Conservation (phyloP, 2,797 vertebrate species). For the Pteronotus mesoamericanus region DNA sequence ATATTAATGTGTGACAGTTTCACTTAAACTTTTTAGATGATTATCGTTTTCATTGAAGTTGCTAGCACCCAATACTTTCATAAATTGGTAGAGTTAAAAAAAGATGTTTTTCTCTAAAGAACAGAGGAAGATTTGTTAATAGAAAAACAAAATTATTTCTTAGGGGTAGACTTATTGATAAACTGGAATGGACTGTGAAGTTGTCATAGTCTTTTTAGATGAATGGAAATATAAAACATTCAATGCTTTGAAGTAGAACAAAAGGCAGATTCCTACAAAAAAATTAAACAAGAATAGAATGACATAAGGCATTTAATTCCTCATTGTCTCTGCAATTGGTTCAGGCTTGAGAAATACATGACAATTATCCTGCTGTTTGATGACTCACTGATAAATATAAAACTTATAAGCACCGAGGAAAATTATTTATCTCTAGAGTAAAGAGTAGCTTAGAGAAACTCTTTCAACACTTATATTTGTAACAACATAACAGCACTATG, state of each 20-base stretch:
- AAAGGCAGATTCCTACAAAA: neutral
- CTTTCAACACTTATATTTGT: neutral
- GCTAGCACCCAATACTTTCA: neutral
- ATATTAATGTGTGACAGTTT: neutral
- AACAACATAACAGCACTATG: neutral
- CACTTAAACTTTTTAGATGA: neutral
- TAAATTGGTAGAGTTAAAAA: neutral
- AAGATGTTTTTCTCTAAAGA: neutral
- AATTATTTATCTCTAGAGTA: neutral
- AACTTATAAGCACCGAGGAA: neutral
- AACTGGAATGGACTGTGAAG: neutral
- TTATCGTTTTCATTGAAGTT: neutral
- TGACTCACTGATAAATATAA: neutral
- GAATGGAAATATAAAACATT: neutral
- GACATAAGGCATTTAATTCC: neutral
- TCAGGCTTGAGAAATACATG: neutral
- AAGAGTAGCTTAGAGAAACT: neutral
- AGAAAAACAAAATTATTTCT: neutral
- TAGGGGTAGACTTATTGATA: neutral
- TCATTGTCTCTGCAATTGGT: neutral
- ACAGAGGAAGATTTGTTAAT: neutral
- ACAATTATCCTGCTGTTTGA: neutral
- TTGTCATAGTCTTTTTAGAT: constrained; percentile 6
- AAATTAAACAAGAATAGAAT: neutral
- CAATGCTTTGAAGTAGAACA: neutral